Conservation (phyloP, 2,888 invertebrate genomes). For the Hydropsyche betteni region DNA sequence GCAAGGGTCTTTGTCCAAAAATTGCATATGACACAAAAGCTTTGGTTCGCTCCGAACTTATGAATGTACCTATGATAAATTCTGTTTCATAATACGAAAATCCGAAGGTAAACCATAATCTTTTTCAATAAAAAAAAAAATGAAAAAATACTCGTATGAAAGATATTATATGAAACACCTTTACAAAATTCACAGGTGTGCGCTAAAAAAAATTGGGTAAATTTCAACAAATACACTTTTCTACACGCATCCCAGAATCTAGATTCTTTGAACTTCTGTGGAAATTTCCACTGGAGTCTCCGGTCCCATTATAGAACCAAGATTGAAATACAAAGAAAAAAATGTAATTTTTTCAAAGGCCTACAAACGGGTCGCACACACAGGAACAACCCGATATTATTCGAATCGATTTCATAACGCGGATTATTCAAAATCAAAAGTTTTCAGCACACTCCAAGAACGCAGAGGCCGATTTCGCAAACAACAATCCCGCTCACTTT, state of each 20-base stretch:
- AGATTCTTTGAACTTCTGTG: constrained; percentile 11
- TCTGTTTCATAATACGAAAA: background rate
- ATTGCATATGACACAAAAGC: too few species aligned
- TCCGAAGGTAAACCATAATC: background rate
- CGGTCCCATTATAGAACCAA: constrained; percentile 13
- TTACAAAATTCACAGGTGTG: background rate
- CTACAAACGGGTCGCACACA: too few species aligned
- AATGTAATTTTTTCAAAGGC: too few species aligned
- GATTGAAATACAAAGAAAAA: background rate
- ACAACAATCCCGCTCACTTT: too few species aligned
- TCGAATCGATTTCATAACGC: too few species aligned
- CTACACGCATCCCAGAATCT: background rate
- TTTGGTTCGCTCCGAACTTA: too few species aligned
- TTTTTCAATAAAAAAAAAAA: constrained; percentile 1
- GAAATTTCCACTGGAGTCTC: constrained; percentile 29
- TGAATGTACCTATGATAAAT: background rate
- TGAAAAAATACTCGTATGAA: background rate
- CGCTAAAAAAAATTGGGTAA: background rate
- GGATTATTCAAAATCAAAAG: too few species aligned
- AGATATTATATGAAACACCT: background rate
- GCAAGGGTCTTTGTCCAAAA: too few species aligned
- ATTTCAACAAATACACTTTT: background rate
- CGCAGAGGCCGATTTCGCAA: too few species aligned
- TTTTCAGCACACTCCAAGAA: too few species aligned
- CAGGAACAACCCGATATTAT: too few species aligned